Percentiles rank a stretch among this genome's conserved stretches.
phyloP scores from a whole-genome alignment of 2,888 invertebrate species.

The Nasonia oneida region DNA sequence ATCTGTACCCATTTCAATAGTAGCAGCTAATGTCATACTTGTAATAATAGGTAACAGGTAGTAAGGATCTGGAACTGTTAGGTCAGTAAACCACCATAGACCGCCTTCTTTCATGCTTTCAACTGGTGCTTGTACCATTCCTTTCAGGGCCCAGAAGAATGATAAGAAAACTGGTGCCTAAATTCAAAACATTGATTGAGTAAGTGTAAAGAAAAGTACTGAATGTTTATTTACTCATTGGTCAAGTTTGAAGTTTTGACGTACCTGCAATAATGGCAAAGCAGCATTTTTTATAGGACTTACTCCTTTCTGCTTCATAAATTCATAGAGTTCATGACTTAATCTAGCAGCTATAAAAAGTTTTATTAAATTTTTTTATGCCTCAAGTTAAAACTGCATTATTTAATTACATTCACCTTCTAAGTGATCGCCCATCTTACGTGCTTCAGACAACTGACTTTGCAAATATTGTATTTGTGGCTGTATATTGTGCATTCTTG shows the following conservation, averaged over 20 bases:
- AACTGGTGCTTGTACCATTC: constrained; percentile 95
- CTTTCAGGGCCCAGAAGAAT: constrained; percentile 92
- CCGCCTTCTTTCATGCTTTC: constrained; percentile 95
- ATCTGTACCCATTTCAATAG: constrained; percentile 92
- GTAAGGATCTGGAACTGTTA: constrained; percentile 94
- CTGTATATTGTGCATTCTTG: constrained; percentile 90
- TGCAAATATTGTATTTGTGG: constrained; percentile 93
- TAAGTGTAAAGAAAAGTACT: constrained; percentile 2
- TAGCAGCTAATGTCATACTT: constrained; percentile 88
- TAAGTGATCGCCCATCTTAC: constrained; percentile 89
- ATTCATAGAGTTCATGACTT: constrained; percentile 88
- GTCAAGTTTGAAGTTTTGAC: constrained; percentile 14
- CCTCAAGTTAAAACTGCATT: neutral
- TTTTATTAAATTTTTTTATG: constrained; percentile 14
- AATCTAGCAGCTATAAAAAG: constrained; percentile 82
- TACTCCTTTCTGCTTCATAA: constrained; percentile 90
- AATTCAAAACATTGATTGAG: constrained; percentile 62
- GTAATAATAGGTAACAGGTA: constrained; percentile 93
- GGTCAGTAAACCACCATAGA: constrained; percentile 94
- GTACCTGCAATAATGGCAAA: constrained; percentile 88
- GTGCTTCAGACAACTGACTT: constrained; percentile 91
- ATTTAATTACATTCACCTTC: constrained; percentile 80
- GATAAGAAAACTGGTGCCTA: constrained; percentile 93
- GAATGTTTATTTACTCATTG: neutral
- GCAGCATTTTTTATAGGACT: constrained; percentile 90